Base-by-base conservation (phyloP, 2,113 vertebrate species). In the Lanius ludovicianus region DNA sequence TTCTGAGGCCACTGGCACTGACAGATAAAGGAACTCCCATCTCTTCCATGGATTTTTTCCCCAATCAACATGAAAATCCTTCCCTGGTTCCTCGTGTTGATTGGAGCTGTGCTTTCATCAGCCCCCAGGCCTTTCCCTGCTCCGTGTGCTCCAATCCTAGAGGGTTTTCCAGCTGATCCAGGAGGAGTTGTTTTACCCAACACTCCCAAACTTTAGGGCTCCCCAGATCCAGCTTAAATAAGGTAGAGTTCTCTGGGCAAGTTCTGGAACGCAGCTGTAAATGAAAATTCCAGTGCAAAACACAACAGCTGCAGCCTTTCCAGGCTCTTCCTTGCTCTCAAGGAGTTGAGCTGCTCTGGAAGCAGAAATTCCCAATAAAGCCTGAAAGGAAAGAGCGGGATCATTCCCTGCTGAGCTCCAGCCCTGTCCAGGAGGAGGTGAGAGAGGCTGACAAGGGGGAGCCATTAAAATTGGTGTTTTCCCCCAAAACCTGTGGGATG, bases 141-240 rank as follows among this genome's bases (percentile, higher is more conserved):
- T 73, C 74, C 0, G 0, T 11, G 31, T 37, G 67, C 44, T 70
- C 31, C 0, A 0, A 4, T 74, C 44, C 49, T 7, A 0, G 1
- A 1, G 15, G 8, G 18, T 15, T 70, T 79, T 83, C n/a, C 79
- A 69, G 63, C 49, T 63, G 56, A 49, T 42, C 31, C 41, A 37
- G n/a, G 55, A 62, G 23, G 3, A 9, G 5, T 10, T 55, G 17
- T 53, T 84, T 63, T 63, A 55, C 44, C n/a, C n/a, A 31, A 10
- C 17, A 2, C 19, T 33, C 78, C 15, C 13, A 6, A 59, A 23
- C 15, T 67, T 81, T 21, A 3, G 3, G 1, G 15, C 22, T 76
- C 44, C 30, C 49, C 22, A 9, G 17, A n/a, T 27, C 50, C n/a
- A 11, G 20, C 23, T 74, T 15, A 11, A 30, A 14, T 37, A 22